Base-by-base conservation (phyloP, 2,888 invertebrate genomes). In the Pristionchus entomophagus region DNA sequence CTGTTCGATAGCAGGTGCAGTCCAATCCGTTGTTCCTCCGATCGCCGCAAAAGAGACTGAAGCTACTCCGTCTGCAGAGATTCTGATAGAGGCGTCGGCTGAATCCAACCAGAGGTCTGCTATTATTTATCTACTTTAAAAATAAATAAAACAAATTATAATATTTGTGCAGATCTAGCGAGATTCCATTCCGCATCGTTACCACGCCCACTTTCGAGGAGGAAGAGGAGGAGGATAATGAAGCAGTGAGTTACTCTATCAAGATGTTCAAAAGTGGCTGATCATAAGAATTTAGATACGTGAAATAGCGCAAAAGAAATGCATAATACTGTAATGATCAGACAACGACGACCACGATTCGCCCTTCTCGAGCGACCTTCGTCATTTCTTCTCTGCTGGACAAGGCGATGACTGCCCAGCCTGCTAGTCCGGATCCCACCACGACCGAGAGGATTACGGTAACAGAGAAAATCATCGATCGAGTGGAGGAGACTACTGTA, bases 371-470 rank as follows among this genome's bases (percentile, higher is more conserved):
- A 5, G 78, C 78, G 32, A 51, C 78, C 51, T 80, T 80, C 10
- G 53, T 29, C 19, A 80, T 51, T 26, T 80, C 78, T 35, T 80
- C 78, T 29, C 51, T 80, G 32, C 49, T 80, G 22, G 78, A 80
- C 32, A 80, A 80, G 32, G 78, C 78, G 0, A 35, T 53, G 26
- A 51, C 51, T 49, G 22, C 51, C 1, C 78, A n/a, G 10, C 51
- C 51, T 2, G 29, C 45, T 0, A 80, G 29, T 51, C 19, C 26
- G 1, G 45, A 29, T 10, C n/a, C 78, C 19, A 51, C 51, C 49
- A 80, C 78, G 78, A 80, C 78, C 29, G 29, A 32, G 32, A 19
- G 4, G 26, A 51, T 32, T 45, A 41, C 77, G 78, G 78, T 26
- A 78, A 38, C 26, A 1, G 49, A 78, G 49, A 29, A 6, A 17